Evolutionary conservation across 1,140 invertebrate species (phyloP).

Genomic region (Ceratosolen solmsi): DNA sequence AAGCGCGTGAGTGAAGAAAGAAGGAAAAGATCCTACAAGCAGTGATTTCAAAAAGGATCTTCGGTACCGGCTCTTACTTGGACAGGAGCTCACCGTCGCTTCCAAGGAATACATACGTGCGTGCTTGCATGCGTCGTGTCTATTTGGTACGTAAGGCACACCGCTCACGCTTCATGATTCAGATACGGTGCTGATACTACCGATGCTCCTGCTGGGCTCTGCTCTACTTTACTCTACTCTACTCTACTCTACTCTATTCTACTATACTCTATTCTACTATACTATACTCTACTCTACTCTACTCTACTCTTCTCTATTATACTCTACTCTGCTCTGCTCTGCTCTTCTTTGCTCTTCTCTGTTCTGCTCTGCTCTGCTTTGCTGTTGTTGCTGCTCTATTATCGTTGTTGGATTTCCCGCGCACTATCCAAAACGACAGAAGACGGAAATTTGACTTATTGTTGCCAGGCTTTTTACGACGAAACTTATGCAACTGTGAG

Average conservation of each 20-base stretch:
- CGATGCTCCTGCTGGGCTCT: not conserved
- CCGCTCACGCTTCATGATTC: not conserved
- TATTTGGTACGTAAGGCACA: not conserved
- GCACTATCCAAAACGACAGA: conserved; percentile 23
- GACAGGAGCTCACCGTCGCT: not conserved
- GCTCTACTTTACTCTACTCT: too few species aligned
- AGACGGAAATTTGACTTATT: not conserved
- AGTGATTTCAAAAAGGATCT: not conserved
- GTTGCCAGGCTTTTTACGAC: not conserved
- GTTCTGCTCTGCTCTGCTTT: too few species aligned
- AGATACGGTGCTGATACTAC: not conserved
- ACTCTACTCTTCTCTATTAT: too few species aligned
- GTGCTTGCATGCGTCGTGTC: not conserved
- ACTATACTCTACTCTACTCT: too few species aligned
- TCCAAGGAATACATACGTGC: not conserved
- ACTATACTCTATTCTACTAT: too few species aligned
- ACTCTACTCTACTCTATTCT: too few species aligned
- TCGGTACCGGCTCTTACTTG: not conserved
- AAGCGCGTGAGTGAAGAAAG: not conserved
- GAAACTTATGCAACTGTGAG: conserved; percentile 61
- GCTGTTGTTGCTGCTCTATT: not conserved
- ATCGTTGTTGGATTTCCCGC: conserved; percentile 58
- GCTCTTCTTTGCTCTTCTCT: too few species aligned
- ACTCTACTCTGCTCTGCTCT: too few species aligned
- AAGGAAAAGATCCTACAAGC: not conserved